Base-by-base conservation (phyloP, 2,113 vertebrate genomes). In the Colistium nudipinnis region DNA sequence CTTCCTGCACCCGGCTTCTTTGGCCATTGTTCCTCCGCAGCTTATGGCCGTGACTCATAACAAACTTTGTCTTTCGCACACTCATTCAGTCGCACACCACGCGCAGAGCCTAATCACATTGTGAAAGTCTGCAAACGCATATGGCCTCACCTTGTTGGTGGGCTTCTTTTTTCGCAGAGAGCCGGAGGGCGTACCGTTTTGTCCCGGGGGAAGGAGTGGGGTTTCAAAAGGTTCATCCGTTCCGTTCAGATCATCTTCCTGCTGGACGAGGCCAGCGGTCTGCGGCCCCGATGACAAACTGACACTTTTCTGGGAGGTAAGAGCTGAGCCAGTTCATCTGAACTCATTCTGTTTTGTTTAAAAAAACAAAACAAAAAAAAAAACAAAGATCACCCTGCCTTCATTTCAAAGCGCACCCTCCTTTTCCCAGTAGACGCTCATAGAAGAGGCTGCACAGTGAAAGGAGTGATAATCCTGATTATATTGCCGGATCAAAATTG, bases 181-280 rank as follows among this genome's bases (percentile, higher is more conserved):
- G 96, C 87, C 95, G 95, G 84, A 91, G 95, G 75, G 95, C 95
- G 0, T 95, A 96, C 85, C 93, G 95, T 24, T 98, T 97, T 73
- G 95, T 98, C 51, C 96, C n/a, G 96, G 90, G 95, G 95, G 55
- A 97, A 97, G 87, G 96, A 98, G 90, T 97, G 96, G 94, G 95
- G 95, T 59, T 98, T 98, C 91, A 96, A 95, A 90, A 97, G 97
- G 83, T 97, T 98, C 74, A 96, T 95, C 76, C 93, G 95, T n/a
- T n/a, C n/a, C n/a, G n/a, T n/a, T n/a, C n/a, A n/a, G 76, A 94
- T 94, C 81, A 94, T 97, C 90, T 97, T 98, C 82, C 93, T 98
- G 47, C 86, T 96, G 67, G 96, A 97, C 14, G 94, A 97, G 74
- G 95, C 96, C 90, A 96, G 96, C 35, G 94, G 94, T 66, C 92